Evolutionary conservation across 2,888 invertebrate genomes (phyloP), one percentile per base, ranked within the genome.

Genomic region (Drosophila nr. medialis): DNA sequence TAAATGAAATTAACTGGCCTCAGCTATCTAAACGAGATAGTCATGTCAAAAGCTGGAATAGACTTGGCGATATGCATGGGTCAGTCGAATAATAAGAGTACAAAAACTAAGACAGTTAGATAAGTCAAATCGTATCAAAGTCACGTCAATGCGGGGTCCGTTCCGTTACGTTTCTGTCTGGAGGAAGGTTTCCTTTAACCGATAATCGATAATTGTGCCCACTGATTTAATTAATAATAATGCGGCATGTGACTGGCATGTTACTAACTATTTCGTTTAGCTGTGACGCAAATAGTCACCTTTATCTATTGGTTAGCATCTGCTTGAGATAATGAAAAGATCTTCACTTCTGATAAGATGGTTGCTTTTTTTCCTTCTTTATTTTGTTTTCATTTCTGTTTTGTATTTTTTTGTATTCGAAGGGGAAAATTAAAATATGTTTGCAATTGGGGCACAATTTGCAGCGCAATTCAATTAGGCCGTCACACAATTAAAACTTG

Each of bases 401-500:
- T n/a, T n/a, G n/a, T n/a, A n/a, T 10, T 1, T 4, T 4, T 45
- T 29, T 48, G 29, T 36, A 18, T 13, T 45, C 1, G 3, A 11
- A 21, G 5, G 0, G 32, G 62, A 53, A 86, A 87, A 89, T 89
- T 86, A 86, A 86, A 86, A 86, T 89, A 83, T 88, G 89, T 86
- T 59, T 53, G 64, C 64, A 63, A 64, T 64, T 42, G 56, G n/a
- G 49, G 27, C 54, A 8, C 24, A 65, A 55, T 71, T 71, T 63
- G 64, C 71, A 54, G 71, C 50, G 51, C 89, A 89, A 90, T 91
- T 91, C 85, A 91, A 88, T 91, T 90, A 91, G 84, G 60, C 68
- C 81, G 64, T 90, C 91, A 91, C 77, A 86, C 91, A 90, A 86
- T 91, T 89, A 89, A 81, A 80, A 78, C 80, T 81, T 91, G 91